Percentiles rank a stretch among this genome's conserved stretches.
phyloP scores from a whole-genome alignment of 2,113 vertebrate genomes.

The Cyanoliseus patagonus region DNA sequence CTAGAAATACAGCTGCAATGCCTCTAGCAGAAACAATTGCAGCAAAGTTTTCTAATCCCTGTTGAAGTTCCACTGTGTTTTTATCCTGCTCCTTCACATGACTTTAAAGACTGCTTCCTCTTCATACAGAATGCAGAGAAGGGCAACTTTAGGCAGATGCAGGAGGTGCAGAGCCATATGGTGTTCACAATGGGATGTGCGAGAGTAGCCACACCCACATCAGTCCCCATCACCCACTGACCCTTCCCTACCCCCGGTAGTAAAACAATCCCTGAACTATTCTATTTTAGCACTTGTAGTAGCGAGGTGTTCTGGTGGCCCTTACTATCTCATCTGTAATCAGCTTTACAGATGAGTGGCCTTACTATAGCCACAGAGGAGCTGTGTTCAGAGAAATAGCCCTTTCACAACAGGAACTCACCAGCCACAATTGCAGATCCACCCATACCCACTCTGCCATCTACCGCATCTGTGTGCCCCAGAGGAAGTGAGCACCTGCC shows the following conservation, averaged over 20 bases:
- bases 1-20: background rate
- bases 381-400: background rate
- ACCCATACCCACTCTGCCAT: background rate
- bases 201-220: background rate
- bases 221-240: background rate
- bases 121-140: fast-evolving
- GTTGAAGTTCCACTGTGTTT: background rate
- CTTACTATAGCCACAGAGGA: background rate
- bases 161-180: background rate
- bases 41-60: background rate
- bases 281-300: background rate
- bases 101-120: background rate
- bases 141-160: background rate
- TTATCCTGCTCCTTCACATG: background rate
- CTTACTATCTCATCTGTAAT: background rate
- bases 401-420: background rate
- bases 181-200: background rate
- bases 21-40: background rate
- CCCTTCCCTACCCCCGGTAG: fast-evolving
- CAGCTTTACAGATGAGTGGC: background rate
- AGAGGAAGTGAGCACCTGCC: background rate
- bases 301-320: no score
- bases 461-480: background rate
- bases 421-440: fast-evolving
- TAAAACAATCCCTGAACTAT: background rate